phyloP scores from a whole-genome alignment of 2,113 vertebrate species.

The Puffinus mauretanicus region DNA sequence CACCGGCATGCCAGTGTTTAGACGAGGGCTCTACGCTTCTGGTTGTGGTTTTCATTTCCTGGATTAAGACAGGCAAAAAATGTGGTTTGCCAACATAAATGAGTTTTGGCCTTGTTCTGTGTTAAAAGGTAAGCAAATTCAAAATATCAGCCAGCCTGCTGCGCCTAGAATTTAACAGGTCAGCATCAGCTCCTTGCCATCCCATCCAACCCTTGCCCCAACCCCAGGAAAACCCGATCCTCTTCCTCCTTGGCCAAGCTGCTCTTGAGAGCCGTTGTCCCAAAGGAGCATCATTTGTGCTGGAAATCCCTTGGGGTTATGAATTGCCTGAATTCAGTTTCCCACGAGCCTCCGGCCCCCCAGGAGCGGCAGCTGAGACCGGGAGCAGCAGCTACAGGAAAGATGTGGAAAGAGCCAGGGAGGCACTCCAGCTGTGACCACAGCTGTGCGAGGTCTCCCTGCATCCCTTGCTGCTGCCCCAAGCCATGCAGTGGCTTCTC shows the following conservation, averaged over 20 bases:
- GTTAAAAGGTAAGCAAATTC: slow-evolving; percentile 46
- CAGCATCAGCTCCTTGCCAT: not conserved
- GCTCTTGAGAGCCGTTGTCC: not conserved
- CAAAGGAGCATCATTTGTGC: not conserved
- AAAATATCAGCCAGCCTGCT: slow-evolving; percentile 26
- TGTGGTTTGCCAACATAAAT: not conserved
- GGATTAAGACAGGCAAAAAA: slow-evolving; percentile 25
- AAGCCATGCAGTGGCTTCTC: not conserved
- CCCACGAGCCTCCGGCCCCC: not conserved
- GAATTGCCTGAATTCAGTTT: not conserved
- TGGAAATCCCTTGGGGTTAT: not conserved
- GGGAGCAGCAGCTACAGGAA: not conserved
- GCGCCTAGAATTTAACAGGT: slow-evolving; percentile 28
- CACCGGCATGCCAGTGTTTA: slow-evolving; percentile 9
- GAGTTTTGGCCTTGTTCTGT: not conserved
- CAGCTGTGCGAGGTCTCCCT: not conserved
- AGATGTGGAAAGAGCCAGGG: not conserved
- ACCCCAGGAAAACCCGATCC: not conserved
- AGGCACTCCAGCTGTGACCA: not conserved
- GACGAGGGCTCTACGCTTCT: slow-evolving; percentile 11
- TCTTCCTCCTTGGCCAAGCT: not conserved
- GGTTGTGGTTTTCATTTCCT: slow-evolving; percentile 31
- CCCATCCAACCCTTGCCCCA: not conserved
- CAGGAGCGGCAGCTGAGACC: not conserved
- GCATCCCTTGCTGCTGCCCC: not conserved